These are phyloP conservation scores for Ophthalmolycus amberensis DNA, from an alignment of 2,113 vertebrate genomes.

Conservation along the genomic window DNA sequence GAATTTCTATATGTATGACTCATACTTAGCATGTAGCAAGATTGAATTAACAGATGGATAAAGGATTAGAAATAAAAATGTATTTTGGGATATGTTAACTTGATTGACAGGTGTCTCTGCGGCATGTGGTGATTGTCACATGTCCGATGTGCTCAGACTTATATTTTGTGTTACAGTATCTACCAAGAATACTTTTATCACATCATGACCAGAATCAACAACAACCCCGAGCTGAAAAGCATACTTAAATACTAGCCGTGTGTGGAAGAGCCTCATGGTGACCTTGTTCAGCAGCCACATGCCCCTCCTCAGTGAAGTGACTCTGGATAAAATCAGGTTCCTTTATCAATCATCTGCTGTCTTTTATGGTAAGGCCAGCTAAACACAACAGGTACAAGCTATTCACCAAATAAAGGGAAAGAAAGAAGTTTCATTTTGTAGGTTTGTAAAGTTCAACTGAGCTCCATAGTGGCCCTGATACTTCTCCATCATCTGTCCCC, in stretches of 20 bases:
- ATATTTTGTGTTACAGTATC: not conserved
- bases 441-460: not conserved
- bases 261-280: no score
- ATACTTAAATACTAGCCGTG: no score
- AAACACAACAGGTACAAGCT: not conserved
- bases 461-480: not conserved
- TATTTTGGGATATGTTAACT: not conserved
- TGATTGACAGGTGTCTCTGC: not conserved
- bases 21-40: not conserved
- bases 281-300: not conserved
- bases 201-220: not conserved
- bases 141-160: not conserved
- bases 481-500: conserved; percentile 8
- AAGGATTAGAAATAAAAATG: not conserved
- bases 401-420: not conserved
- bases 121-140: not conserved
- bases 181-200: not conserved
- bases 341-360: not conserved
- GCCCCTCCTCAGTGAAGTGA: not conserved
- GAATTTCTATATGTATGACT: not conserved
- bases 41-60: not conserved
- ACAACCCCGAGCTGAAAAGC: not conserved
- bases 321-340: not conserved
- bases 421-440: not conserved
- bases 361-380: not conserved